Conservation (phyloP, 2,113 vertebrate species). For the Rousettus leschenaultii region DNA sequence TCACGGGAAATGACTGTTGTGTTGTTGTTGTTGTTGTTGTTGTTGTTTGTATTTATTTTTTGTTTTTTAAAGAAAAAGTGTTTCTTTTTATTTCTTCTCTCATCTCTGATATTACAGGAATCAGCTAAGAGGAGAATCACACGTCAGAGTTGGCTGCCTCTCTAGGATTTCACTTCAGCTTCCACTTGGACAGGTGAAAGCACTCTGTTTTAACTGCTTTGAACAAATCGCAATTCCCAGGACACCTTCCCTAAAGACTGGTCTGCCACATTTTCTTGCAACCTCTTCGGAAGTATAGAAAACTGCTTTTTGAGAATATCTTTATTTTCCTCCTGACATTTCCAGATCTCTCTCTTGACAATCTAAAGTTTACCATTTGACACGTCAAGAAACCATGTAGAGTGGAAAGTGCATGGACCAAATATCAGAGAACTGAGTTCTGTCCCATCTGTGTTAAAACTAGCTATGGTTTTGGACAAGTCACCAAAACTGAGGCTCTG, state of each 20-base stretch:
- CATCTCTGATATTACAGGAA: not conserved
- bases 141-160: not conserved
- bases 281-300: not conserved
- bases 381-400: not conserved
- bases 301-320: not conserved
- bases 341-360: not conserved
- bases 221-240: not conserved
- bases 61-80: not conserved
- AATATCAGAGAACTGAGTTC: not conserved
- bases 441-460: not conserved
- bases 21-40: not conserved
- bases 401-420: not conserved
- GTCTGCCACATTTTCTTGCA: not conserved
- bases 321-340: not conserved
- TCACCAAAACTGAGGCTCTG: not conserved
- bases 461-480: not conserved
- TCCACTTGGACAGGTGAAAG: not conserved
- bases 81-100: not conserved
- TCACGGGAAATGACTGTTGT: not conserved
- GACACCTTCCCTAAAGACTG: not conserved
- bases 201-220: not conserved
- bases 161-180: not conserved
- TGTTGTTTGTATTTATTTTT: too few relatives aligned
- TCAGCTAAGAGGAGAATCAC: not conserved
- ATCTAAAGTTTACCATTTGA: not conserved